Evolutionary conservation across 1,140 invertebrate species (phyloP), one percentile per base, ranked within the genome.

Genomic region (Nomia melanderi): DNA sequence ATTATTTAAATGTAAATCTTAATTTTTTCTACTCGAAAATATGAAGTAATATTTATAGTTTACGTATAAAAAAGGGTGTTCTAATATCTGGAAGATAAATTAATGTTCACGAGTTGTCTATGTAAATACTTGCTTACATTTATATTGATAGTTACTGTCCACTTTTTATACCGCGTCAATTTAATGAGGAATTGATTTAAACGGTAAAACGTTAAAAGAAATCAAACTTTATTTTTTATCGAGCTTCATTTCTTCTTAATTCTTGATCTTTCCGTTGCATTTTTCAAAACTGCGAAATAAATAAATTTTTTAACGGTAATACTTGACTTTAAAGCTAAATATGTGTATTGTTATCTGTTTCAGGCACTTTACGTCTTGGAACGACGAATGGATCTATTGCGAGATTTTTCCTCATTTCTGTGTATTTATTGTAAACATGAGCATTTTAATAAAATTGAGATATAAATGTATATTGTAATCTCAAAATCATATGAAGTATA

Each of bases 371-470:
- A 54, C 47, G 33, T 56, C 60, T 54, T 66, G 71, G 33, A 41
- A 66, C 53, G 36, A 56, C 8, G 39, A 56, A 74, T 6, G 71
- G 71, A 56, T 74, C 71, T 73, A 41, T 56, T 41, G 36, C 27
- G 62, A 41, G 71, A 29, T 65, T 74, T 74, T 66, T 56, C 27
- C 25, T 44, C 71, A 41, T 39, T 60, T 59, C 56, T 71, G 59
- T 74, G 47, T 74, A 74, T 74, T 65, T 74, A 74, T 74, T 74
- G 71, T 74, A 74, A 74, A 74, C 71, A 74, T 74, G 27, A 74
- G 27, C 71, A 74, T 74, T 74, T 74, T 74, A 74, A 74, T 74
- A 74, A 74, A 74, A 74, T 74, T 74, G 71, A 65, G 62, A 74
- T 74, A 74, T 65, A 8, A 74, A 74, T 74, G 47, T 65, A 73